Evolutionary conservation across 2,888 invertebrate genomes (phyloP).

Genomic region (Deilephila elpenor): DNA sequence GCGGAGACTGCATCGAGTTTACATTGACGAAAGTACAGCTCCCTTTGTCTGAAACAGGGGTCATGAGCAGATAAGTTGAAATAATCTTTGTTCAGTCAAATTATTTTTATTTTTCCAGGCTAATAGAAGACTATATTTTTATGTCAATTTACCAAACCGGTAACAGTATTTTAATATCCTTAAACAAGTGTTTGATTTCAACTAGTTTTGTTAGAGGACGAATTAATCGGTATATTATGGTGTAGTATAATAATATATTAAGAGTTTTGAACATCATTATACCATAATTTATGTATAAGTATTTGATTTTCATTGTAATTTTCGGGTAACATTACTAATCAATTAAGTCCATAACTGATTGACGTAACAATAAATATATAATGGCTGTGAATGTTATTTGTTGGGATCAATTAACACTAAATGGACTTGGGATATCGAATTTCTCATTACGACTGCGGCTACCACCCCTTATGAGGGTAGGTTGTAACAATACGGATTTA

Average conservation of each 20-base stretch:
- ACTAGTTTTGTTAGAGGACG: no score
- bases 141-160: no score
- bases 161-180: no score
- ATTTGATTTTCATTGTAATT: conserved; percentile 5
- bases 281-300: background rate
- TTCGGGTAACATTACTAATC: background rate
- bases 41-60: conserved; percentile 1
- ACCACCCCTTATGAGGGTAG: conserved; percentile 29
- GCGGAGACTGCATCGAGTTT: conserved; percentile 20
- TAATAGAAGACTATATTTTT: no score
- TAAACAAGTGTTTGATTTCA: no score
- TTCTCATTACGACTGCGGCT: conserved; percentile 4
- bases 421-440: background rate
- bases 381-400: conserved; percentile 8
- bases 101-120: background rate
- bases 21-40: conserved; percentile 6
- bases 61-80: background rate
- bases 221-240: background rate
- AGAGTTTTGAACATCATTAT: background rate
- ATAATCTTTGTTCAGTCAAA: background rate
- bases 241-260: no score
- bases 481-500: conserved; percentile 32
- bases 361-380: conserved; percentile 21
- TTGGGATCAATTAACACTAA: conserved; percentile 13
- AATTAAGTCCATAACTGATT: conserved; percentile 4